Base-by-base conservation (phyloP, 2,797 vertebrate species). In the Pelochelys cantorii region DNA sequence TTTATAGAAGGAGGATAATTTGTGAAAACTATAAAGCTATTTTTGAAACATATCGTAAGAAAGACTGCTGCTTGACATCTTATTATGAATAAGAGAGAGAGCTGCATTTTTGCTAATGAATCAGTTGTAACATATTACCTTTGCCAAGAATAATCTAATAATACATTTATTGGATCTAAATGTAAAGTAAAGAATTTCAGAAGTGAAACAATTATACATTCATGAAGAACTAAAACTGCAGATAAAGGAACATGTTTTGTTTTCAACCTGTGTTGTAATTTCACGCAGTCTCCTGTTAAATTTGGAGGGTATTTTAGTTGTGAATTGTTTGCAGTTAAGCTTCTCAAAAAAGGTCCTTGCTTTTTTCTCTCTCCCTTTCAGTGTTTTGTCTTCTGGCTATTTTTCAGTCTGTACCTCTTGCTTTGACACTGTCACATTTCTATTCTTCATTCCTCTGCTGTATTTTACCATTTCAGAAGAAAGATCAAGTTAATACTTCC, bases 381-480 rank as follows among this genome's bases (percentile, higher is more conserved):
- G 3, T 91, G 29, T 89, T 94, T 97, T 97, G 92, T 62, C 90
- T 97, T 95, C 90, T 89, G 79, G 80, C 82, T 97, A 3, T 95
- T 96, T 97, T 92, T 88, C 89, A 84, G 11, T 79, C 92, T 96
- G 29, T 95, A 83, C 82, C 68, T 97, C 93, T 95, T 92, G 57
- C 89, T 97, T 95, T 93, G 79, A 92, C 92, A 90, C 96, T 97
- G 83, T 97, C 95, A 65, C 93, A 88, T 95, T 97, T 97, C 96
- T 92, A 2, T 93, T 97, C 96, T 97, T 97, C 93, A 95, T 96
- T 98, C 97, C 95, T 97, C 83, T 96, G 89, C 96, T 97, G 97
- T 97, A 95, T 97, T 98, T 97, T 97, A 91, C 96, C 86, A 82
- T 97, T 98, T 97, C 97, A 98, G 97, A 98, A 96, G 88, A 97